A percentile compares a stretch with the other conserved stretches of the same genome.
These are phyloP conservation scores for Triops cancriformis DNA, from an alignment of 1,140 invertebrate genomes.

Conservation along the genomic window DNA sequence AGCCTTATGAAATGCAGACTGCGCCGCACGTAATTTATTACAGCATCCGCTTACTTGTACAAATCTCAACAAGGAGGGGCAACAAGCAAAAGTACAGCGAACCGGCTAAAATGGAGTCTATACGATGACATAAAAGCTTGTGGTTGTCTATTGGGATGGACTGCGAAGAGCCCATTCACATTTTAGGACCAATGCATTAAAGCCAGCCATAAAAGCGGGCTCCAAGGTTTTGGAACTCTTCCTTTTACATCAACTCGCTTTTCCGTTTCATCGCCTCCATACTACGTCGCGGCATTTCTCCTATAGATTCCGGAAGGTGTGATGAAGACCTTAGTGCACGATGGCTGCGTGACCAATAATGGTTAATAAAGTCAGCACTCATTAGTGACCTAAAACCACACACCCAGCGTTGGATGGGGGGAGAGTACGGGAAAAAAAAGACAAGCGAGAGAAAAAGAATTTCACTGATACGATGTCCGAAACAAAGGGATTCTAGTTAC, in stretches of 20 bases:
- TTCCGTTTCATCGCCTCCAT: background rate
- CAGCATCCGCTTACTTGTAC: background rate
- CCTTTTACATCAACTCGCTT: background rate
- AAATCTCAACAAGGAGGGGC: background rate
- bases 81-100: background rate
- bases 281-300: background rate
- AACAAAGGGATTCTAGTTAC: background rate
- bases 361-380: slow-evolving; percentile 9
- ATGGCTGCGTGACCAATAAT: slow-evolving; percentile 9
- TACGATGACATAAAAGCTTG: background rate
- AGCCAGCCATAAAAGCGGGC: background rate
- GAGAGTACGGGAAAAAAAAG: background rate
- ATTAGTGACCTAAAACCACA: slow-evolving; percentile 14
- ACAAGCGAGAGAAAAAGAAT: background rate
- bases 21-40: background rate
- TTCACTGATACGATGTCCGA: background rate
- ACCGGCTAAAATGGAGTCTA: background rate
- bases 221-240: slow-evolving; percentile 3
- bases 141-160: background rate
- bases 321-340: slow-evolving; percentile 1
- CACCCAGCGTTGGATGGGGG: background rate
- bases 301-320: background rate
- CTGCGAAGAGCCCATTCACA: background rate
- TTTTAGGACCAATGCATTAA: slow-evolving; percentile 1
- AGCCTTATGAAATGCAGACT: too few relatives aligned